Evolutionary conservation across 2,113 vertebrate genomes (phyloP), one percentile per base, ranked within the genome.

Genomic region (Poicephalus meyeri): DNA sequence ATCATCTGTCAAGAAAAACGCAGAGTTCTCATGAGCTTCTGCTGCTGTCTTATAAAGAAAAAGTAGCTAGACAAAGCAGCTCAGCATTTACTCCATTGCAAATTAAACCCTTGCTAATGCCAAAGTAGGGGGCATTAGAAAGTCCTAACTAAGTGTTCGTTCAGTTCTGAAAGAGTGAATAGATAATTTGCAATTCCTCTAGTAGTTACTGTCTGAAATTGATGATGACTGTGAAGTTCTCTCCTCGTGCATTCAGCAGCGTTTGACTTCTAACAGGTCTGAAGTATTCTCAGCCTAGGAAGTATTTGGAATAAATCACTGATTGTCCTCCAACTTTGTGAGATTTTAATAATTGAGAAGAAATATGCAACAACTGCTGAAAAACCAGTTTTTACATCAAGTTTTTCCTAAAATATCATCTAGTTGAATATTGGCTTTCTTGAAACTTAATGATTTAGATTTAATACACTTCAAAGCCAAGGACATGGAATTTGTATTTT

Each of bases 1-100:
- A 55, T 98, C 98, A 96, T 98, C 98, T 98, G 91, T 61, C 82
- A 97, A 84, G 71, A 96, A 61, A 18, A 96, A 64, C 1, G 8
- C 4, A 95, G 55, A 37, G 29, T 64, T 68, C 52, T 89, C 56
- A 10, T 15, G 7, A 83, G 49, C 23, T 50, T 35, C 42, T 71
- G 24, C n/a, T 63, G 33, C 16, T 7, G 4, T 21, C 49, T 53
- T 86, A 33, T 20, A 37, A 37, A 55, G 61, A 42, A 47, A 74
- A 58, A 3, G 3, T n/a, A 82, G 42, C 37, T 20, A 31, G 66
- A 35, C 9, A 47, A 69, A 74, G 31, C 4, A 83, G 68, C 13
- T 53, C 68, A 82, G 79, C 26, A 56, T 70, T 71, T 72, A 42
- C 53, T 53, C 21, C 7, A 33, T n/a, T 24, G 41, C 28, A 85